Conservation (phyloP, 1,140 invertebrate species). For the Aphis craccivora region DNA sequence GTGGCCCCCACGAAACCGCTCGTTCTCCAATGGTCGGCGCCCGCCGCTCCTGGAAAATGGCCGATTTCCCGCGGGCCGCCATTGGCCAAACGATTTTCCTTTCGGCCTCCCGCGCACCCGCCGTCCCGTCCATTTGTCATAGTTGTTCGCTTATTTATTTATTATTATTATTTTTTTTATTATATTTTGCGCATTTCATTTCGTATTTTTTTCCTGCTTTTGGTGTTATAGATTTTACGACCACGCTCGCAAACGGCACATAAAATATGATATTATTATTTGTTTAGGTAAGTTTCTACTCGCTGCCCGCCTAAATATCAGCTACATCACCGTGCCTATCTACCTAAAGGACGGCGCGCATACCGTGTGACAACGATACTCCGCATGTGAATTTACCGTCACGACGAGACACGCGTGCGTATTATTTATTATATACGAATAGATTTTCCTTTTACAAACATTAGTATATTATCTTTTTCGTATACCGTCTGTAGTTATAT, state of each 20-base stretch:
- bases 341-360: neutral
- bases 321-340: neutral
- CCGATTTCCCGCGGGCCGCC: constrained; percentile 24
- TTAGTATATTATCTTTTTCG: neutral
- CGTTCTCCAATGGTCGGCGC: neutral
- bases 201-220: neutral
- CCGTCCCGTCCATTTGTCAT: neutral
- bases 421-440: neutral
- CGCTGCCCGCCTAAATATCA: too few relatives aligned
- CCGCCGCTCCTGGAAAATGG: constrained; percentile 38
- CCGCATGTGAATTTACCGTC: neutral
- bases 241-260: neutral
- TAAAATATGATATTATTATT: neutral
- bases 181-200: neutral
- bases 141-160: neutral
- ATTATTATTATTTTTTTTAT: neutral
- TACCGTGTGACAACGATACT: neutral
- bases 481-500: neutral
- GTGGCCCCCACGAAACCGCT: neutral
- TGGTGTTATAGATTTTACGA: neutral
- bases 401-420: neutral
- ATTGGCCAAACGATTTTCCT: constrained; percentile 10
- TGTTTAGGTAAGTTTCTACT: neutral
- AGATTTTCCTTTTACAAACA: constrained; percentile 4
- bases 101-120: neutral